These are phyloP conservation scores for Ochropleura leucogaster DNA, from an alignment of 2,888 invertebrate genomes.

Conservation along the genomic window DNA sequence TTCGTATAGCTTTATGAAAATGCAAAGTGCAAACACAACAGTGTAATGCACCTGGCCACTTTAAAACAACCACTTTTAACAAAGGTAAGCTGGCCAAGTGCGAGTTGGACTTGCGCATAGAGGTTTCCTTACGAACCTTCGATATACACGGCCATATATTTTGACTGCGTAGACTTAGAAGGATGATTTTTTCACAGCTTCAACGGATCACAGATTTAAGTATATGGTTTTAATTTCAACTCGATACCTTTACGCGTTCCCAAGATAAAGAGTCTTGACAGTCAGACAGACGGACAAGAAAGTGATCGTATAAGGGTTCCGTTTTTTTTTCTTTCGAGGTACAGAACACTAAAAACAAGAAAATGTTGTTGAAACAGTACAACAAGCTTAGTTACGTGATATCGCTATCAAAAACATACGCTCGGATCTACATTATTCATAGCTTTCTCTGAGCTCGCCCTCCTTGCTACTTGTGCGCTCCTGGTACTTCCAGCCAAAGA, in stretches of 20 bases:
- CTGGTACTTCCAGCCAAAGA: constrained; percentile 37
- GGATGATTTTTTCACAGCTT: no score
- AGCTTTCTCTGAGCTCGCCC: constrained; percentile 34
- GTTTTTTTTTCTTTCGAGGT: no score
- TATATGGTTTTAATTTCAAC: no score
- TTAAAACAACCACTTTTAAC: constrained; percentile 22
- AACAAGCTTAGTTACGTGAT: constrained; percentile 40
- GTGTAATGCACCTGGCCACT: constrained; percentile 16
- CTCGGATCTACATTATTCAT: constrained; percentile 60
- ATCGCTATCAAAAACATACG: constrained; percentile 57
- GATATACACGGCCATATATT: no score
- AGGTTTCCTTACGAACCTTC: no score
- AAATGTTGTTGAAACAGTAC: constrained; percentile 31
- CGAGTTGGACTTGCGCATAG: no score
- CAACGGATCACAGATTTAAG: no score
- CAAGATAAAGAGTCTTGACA: no score
- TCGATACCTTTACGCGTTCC: no score
- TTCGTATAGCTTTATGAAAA: not conserved
- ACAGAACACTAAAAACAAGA: constrained; percentile 8
- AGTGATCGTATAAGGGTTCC: no score
- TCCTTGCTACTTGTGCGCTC: constrained; percentile 28
- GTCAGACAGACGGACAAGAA: no score
- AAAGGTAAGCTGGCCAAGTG: not conserved
- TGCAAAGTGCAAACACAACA: not conserved
- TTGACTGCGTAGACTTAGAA: no score